phyloP scores from a whole-genome alignment of 2,797 vertebrate genomes.

The Lindbergichthys nudifrons region DNA sequence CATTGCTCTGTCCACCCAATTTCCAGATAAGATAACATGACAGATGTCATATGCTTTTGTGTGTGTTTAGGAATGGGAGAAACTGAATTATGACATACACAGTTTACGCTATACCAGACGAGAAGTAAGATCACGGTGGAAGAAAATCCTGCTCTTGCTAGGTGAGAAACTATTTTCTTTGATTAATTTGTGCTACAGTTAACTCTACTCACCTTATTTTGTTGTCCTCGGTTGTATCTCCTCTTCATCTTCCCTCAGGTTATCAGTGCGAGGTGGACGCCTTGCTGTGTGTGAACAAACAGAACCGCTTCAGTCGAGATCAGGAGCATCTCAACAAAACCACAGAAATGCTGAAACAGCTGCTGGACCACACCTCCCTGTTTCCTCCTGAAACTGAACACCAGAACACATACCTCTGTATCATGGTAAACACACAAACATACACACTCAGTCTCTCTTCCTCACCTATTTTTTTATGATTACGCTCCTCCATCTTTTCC shows the following conservation, averaged over 20 bases:
- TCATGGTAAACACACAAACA: slow-evolving; percentile 86
- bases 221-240: not conserved
- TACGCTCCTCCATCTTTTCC: not conserved
- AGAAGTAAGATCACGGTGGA: slow-evolving; percentile 91
- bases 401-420: slow-evolving; percentile 88
- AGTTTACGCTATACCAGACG: slow-evolving; percentile 85
- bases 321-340: slow-evolving; percentile 87
- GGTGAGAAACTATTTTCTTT: slow-evolving; percentile 77
- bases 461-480: not conserved
- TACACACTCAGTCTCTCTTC: not conserved
- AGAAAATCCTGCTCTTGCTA: slow-evolving; percentile 90
- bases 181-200: not conserved
- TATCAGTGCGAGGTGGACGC: slow-evolving; percentile 93
- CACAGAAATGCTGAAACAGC: slow-evolving; percentile 85
- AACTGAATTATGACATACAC: slow-evolving; percentile 94
- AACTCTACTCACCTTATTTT: not conserved
- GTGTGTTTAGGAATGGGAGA: slow-evolving; percentile 90
- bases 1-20: not conserved
- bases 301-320: slow-evolving; percentile 83
- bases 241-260: slow-evolving; percentile 75
- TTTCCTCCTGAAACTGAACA: slow-evolving; percentile 87
- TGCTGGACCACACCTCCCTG: slow-evolving; percentile 89
- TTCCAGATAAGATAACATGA: not conserved
- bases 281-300: slow-evolving; percentile 89
- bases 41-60: slow-evolving; percentile 8